Conservation (phyloP, 2,113 vertebrate species). For the Macrotus californicus region DNA sequence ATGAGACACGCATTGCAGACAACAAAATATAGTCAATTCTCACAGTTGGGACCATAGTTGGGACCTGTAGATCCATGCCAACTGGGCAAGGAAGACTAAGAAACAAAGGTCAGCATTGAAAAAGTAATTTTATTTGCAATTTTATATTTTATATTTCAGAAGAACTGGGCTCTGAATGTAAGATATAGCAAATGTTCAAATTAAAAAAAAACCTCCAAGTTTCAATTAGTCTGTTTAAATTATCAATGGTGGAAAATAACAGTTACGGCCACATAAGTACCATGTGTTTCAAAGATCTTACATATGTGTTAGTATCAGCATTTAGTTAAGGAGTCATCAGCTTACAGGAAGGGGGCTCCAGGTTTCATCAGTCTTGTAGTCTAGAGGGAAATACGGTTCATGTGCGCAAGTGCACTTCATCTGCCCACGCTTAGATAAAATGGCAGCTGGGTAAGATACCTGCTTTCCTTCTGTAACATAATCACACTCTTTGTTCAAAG, state of each 20-base stretch:
- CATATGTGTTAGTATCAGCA: not conserved
- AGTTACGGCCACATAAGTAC: not conserved
- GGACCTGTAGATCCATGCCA: not conserved
- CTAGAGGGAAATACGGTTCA: not conserved
- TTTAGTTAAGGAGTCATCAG: not conserved
- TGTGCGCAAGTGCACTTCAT: not conserved
- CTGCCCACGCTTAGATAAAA: not conserved
- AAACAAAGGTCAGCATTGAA: not conserved
- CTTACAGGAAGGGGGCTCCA: not conserved
- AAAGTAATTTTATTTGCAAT: not conserved
- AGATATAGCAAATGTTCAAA: not conserved
- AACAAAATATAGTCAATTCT: not conserved
- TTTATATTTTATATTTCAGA: not conserved
- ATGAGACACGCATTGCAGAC: not conserved
- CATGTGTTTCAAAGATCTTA: not conserved
- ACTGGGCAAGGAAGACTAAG: not conserved
- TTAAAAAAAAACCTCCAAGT: not conserved
- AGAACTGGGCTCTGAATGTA: not conserved
- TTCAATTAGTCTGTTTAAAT: not conserved
- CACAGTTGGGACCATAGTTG: not conserved
- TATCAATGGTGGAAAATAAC: not conserved
- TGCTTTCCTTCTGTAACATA: not conserved
- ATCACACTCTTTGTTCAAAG: not conserved
- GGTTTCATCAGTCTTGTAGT: not conserved
- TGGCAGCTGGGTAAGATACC: not conserved